Conservation (phyloP, 2,888 invertebrate species). For the Alloscopus bannaensis region DNA sequence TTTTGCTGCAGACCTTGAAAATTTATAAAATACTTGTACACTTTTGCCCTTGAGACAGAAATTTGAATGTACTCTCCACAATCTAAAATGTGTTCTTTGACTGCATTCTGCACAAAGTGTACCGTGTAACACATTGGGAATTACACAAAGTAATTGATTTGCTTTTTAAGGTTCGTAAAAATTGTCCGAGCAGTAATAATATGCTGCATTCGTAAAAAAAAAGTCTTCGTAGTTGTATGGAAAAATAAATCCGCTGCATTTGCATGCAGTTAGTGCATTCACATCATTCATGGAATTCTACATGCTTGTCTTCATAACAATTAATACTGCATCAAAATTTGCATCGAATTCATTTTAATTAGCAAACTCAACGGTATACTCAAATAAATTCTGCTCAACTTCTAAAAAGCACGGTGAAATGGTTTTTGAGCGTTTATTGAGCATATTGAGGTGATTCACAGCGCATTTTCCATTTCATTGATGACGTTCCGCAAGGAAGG, state of each 20-base stretch:
- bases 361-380: too few species aligned
- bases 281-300: too few species aligned
- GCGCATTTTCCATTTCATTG: too few species aligned
- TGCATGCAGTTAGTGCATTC: too few species aligned
- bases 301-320: too few species aligned
- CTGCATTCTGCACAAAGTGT: neutral
- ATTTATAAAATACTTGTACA: neutral
- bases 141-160: neutral
- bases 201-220: neutral
- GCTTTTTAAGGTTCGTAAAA: neutral
- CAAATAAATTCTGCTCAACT: too few species aligned
- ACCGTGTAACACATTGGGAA: neutral
- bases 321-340: too few species aligned
- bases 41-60: conserved; percentile 10
- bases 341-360: too few species aligned
- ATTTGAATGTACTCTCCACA: neutral
- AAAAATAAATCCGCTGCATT: too few species aligned
- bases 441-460: too few species aligned
- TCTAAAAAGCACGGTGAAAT: too few species aligned
- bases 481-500: neutral
- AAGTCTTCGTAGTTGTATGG: neutral
- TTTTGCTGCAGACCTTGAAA: conserved; percentile 17
- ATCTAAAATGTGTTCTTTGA: neutral
- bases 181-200: neutral
- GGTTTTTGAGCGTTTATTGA: too few species aligned